Evolutionary conservation across 2,113 vertebrate species (phyloP).

Genomic region (Astatoreochromis straeleni): DNA sequence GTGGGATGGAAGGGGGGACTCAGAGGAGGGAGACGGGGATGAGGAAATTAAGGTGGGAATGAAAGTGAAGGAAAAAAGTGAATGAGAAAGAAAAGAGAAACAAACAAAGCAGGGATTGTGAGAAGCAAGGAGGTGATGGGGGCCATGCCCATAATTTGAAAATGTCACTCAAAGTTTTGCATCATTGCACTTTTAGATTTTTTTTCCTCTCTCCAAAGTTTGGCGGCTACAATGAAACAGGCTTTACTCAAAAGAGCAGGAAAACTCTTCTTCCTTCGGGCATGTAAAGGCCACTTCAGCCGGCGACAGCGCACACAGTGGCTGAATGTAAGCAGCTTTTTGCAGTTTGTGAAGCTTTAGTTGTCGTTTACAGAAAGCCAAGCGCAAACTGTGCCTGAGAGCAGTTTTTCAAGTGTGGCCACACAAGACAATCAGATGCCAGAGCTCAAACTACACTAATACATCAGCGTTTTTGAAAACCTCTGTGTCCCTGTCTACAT

Average conservation of each 20-base stretch:
- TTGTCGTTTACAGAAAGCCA: not conserved
- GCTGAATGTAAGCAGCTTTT: not conserved
- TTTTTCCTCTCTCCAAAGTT: not conserved
- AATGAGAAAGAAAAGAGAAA: constrained; percentile 5
- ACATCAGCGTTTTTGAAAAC: constrained; percentile 15
- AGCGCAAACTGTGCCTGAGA: not conserved
- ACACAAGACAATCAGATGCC: not conserved
- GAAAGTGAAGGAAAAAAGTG: constrained; percentile 6
- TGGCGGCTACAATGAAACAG: not conserved
- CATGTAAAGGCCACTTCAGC: not conserved
- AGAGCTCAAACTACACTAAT: constrained; percentile 6
- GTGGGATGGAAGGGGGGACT: not conserved
- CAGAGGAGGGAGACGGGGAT: not conserved
- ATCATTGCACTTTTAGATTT: not conserved
- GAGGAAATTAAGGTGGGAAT: constrained; percentile 21
- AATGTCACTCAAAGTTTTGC: constrained; percentile 5
- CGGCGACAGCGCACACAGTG: not conserved
- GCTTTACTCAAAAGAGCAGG: not conserved
- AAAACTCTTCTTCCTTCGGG: not conserved
- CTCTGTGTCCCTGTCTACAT: not conserved
- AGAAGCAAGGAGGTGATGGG: constrained; percentile 7
- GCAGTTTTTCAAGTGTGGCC: not conserved
- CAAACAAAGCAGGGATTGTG: constrained; percentile 3
- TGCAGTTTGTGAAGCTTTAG: not conserved
- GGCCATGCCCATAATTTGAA: constrained; percentile 20